Percentiles rank a stretch among this genome's conserved stretches.
Conservation (phyloP, 2,113 vertebrate species). For the Lethenteron camtschaticum region DNA sequence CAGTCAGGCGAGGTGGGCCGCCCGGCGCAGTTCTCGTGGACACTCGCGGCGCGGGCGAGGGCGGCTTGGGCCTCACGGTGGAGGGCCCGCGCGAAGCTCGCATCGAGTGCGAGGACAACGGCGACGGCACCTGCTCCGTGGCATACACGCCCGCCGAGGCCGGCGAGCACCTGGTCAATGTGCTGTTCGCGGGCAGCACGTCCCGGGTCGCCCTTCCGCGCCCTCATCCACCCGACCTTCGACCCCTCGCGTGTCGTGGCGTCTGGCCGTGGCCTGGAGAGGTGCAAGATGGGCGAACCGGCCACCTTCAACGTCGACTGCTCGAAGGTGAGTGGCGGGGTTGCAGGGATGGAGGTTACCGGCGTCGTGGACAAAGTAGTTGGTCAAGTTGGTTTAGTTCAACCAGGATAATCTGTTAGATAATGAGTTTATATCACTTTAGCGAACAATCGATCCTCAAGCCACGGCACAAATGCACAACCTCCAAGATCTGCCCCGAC, state of each 20-base stretch:
- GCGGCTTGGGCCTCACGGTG: slow-evolving; percentile 31
- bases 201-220: slow-evolving; percentile 34
- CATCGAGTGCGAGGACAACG: slow-evolving; percentile 32
- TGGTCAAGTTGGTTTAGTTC: too few relatives aligned
- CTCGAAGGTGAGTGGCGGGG: slow-evolving; percentile 22
- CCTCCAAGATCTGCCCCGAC: too few relatives aligned
- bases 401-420: too few relatives aligned
- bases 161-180: slow-evolving; percentile 34
- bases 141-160: slow-evolving; percentile 30
- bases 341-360: too few relatives aligned
- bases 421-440: too few relatives aligned
- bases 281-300: slow-evolving; percentile 46
- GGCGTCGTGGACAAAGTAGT: too few relatives aligned
- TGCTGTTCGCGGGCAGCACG: slow-evolving; percentile 30
- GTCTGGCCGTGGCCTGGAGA: slow-evolving; percentile 56
- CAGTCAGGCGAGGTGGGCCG: slow-evolving; percentile 23
- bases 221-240: slow-evolving; percentile 18
- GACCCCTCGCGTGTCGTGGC: slow-evolving; percentile 50
- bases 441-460: too few relatives aligned
- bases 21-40: slow-evolving; percentile 31
- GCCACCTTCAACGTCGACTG: slow-evolving; percentile 74
- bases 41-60: slow-evolving; percentile 28
- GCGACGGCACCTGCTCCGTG: slow-evolving; percentile 30
- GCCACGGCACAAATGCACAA: too few relatives aligned
- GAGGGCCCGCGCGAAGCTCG: slow-evolving; percentile 36